A percentile compares a stretch with the other conserved stretches of the same genome.
These are phyloP conservation scores for pig (Sus scrofa) DNA, from an alignment of 2,113 vertebrate genomes.

Conservation along the genomic window T2T-Sscrofa CM000826.6:44479001-44479500, in stretches of 20 bases:
- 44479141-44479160: background rate
- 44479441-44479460: background rate
- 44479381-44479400: background rate
- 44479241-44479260: background rate
- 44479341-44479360: accelerated
- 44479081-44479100: background rate
- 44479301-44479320: background rate
- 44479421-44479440: background rate
- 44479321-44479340: no score
- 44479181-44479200: background rate
- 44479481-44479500: background rate
- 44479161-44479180: background rate
- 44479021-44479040: accelerated
- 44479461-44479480: background rate
- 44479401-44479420: background rate
- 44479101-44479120: background rate
- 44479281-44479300: background rate
- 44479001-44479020: background rate
- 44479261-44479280: background rate
- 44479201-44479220: background rate
- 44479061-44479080: background rate
- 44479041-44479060: accelerated
- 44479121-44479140: background rate
- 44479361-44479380: background rate
- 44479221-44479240: no score